Conservation (phyloP, 2,797 vertebrate genomes). For the Platyrinchus mystaceus region DNA sequence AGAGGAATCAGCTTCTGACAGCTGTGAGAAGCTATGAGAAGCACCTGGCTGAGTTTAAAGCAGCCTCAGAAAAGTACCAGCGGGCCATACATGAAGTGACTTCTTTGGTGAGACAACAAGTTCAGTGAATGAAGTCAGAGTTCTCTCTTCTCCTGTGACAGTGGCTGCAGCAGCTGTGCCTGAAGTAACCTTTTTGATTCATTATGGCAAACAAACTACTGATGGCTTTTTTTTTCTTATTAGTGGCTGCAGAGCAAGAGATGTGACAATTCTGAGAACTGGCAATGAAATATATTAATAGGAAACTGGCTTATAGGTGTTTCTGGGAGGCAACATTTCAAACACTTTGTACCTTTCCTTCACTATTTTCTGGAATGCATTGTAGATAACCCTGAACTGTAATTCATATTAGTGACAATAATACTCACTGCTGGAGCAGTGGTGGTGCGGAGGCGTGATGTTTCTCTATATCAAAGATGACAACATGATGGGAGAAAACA, state of each 20-base stretch:
- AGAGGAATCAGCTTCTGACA: conserved; percentile 72
- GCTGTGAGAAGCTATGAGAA: conserved; percentile 75
- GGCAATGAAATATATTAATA: neutral
- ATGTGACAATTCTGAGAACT: neutral
- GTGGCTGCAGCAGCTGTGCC: neutral
- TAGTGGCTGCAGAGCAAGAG: neutral
- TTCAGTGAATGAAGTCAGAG: conserved; percentile 15
- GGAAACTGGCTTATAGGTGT: neutral
- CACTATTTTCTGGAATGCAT: neutral
- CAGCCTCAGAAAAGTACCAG: conserved; percentile 75
- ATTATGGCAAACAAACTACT: neutral
- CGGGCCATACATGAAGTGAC: conserved; percentile 67
- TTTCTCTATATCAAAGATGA: neutral
- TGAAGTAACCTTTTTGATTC: neutral
- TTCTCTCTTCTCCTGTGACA: neutral
- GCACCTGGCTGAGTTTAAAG: conserved; percentile 75
- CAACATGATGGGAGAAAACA: neutral
- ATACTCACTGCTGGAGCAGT: neutral
- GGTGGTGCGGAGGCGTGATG: neutral
- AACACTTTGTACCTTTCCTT: neutral
- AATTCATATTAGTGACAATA: neutral
- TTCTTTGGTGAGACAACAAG: conserved; percentile 62
- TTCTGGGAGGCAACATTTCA: neutral
- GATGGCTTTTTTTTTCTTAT: neutral
- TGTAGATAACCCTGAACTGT: neutral